Evolutionary conservation across 2,113 vertebrate genomes (phyloP).

Genomic region (Myotis lucifugus): DNA sequence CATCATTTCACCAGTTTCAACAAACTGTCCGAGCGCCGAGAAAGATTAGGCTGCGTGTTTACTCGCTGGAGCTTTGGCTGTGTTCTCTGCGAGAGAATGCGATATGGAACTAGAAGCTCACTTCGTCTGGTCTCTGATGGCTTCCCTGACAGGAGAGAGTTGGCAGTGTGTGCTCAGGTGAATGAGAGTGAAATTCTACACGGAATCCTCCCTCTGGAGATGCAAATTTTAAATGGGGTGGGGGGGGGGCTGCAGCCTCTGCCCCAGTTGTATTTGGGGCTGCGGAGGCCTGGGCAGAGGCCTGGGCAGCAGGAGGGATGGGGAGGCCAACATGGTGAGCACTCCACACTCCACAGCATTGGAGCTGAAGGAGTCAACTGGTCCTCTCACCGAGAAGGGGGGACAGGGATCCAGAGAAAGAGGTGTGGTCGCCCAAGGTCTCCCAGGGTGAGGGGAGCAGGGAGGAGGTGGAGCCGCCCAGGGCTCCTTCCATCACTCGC

Average conservation of each 20-base stretch:
- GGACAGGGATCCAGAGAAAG: neutral
- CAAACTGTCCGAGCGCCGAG: conserved; percentile 81
- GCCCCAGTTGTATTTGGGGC: neutral
- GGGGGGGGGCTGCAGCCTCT: neutral
- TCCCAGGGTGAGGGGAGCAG: neutral
- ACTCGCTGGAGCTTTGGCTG: conserved; percentile 76
- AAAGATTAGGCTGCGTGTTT: conserved; percentile 87
- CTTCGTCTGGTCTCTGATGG: conserved; percentile 53
- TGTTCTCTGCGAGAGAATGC: conserved; percentile 74
- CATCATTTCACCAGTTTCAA: conserved; percentile 87
- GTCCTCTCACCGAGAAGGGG: neutral
- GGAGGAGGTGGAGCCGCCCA: neutral
- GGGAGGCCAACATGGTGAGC: neutral
- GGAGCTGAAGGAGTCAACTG: neutral
- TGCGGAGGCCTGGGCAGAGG: neutral
- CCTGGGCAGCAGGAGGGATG: neutral
- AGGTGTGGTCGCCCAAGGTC: neutral
- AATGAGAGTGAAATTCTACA: conserved; percentile 3
- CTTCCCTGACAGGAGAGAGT: neutral
- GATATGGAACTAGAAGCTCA: conserved; percentile 76
- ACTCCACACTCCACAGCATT: no score
- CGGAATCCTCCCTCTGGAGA: rapidly evolving
- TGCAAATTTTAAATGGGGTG: neutral
- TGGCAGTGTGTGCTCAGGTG: neutral
- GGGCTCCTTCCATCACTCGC: neutral